Conservation (phyloP, 2,797 vertebrate genomes). For the Poliocrania exsul region DNA sequence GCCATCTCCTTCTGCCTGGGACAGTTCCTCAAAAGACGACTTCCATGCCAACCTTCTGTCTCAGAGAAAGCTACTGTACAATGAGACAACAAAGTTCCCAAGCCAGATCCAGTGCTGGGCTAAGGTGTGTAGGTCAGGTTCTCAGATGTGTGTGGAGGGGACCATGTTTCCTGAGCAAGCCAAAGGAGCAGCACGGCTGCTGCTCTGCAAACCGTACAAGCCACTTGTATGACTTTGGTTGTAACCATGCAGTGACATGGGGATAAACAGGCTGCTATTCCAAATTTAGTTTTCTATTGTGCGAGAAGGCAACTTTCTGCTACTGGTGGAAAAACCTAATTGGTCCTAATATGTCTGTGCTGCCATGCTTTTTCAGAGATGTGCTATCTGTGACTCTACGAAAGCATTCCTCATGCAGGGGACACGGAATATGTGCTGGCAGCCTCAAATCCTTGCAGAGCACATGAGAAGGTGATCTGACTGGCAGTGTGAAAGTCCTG, state of each 20-base stretch:
- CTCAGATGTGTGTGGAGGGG: not conserved
- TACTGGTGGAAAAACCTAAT: not conserved
- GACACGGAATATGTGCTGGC: not conserved
- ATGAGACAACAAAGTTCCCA: not conserved
- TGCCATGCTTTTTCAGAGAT: not conserved
- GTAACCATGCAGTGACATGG: not conserved
- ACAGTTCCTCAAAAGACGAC: not conserved
- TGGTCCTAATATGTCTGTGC: not conserved
- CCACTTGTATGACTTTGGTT: not conserved
- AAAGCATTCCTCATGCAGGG: not conserved
- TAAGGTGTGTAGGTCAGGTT: not conserved
- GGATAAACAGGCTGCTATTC: not conserved
- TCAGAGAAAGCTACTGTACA: not conserved
- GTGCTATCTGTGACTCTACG: not conserved
- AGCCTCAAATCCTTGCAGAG: not conserved
- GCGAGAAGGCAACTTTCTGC: not conserved
- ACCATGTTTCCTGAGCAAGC: not conserved
- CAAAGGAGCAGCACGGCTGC: not conserved
- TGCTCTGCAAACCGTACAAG: not conserved
- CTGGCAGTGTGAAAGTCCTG: fast-evolving
- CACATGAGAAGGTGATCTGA: not conserved
- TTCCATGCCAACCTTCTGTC: not conserved
- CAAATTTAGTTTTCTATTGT: not conserved
- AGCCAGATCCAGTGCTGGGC: not conserved
- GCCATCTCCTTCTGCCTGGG: not conserved